Base-by-base conservation (phyloP, 2,888 invertebrate genomes). In the Drosophila setosimentum region DNA sequence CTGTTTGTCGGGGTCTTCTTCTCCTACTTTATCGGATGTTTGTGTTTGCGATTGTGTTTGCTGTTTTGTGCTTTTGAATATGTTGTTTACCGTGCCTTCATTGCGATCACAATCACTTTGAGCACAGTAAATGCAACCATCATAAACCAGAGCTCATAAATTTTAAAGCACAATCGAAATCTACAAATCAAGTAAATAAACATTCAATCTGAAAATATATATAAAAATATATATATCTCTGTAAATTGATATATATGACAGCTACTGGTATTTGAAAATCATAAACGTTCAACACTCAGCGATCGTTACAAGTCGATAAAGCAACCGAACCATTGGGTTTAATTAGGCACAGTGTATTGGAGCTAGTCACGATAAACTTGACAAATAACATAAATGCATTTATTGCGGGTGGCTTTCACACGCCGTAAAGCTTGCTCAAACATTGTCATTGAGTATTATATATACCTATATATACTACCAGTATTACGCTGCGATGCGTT, bases 321-420 rank as follows among this genome's bases (percentile, higher is more conserved):
- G 69, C 37, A 45, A 29, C 30, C 27, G 42, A 59, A 30, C 45
- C 65, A 58, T n/a, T 51, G 79, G 76, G 40, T 85, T 89, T 85
- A 85, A 85, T 85, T 85, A 83, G 85, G 72, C 81, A 66, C 80
- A 50, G 29, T 57, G 53, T 53, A 66, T 60, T 64, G 48, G 49
- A 35, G 61, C 54, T 45, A 3, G 45, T 33, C 40, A 76, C 81
- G 87, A 87, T 87, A 87, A 88, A 87, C 80, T 88, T 83, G 75
- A 89, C 90, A 87, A 87, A 87, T 88, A 87, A 78, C 82, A 82
- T 89, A 89, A 91, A 90, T 82, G 81, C 82, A 80, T 91, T 91
- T 91, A 91, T 91, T 84, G 91, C 83, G 90, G 91, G 91, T 91
- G 90, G 83, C 76, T 68, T 73, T 24, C 59, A 40, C 51, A 59